Conservation (phyloP, 2,113 vertebrate genomes). For the Microtus oregoni region DNA sequence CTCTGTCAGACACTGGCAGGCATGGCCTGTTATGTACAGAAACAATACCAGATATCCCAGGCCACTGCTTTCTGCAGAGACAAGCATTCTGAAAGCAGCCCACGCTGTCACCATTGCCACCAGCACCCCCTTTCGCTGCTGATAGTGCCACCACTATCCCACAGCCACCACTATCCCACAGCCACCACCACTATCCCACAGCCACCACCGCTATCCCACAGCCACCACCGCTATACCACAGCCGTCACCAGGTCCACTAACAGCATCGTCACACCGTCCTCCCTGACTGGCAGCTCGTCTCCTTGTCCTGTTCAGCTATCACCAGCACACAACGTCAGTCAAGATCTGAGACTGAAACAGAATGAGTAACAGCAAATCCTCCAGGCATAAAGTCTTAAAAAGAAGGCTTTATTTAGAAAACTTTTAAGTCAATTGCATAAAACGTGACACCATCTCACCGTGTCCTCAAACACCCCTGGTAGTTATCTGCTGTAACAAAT, state of each 20-base stretch:
- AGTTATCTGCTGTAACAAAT: slow-evolving; percentile 11
- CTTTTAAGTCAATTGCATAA: slow-evolving; percentile 18
- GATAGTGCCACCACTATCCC: neutral
- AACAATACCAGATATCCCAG: neutral
- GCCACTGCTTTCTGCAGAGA: neutral
- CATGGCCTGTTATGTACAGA: neutral
- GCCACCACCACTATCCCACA: neutral
- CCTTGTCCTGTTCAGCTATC: neutral
- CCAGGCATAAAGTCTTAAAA: neutral
- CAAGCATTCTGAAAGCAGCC: neutral
- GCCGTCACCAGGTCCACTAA: neutral
- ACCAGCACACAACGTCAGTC: neutral
- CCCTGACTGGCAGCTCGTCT: neutral
- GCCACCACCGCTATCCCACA: neutral
- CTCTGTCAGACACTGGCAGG: neutral
- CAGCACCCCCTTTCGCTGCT: neutral
- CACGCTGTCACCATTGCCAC: neutral
- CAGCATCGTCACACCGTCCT: neutral
- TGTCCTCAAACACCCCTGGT: neutral
- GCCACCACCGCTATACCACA: neutral
- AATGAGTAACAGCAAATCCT: neutral
- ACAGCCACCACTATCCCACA: too few relatives aligned
- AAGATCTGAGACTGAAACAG: neutral
- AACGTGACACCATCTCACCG: neutral
- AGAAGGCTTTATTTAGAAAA: slow-evolving; percentile 16